phyloP scores from a whole-genome alignment of 2,888 invertebrate species.

The Ypsolopha sequella region DNA sequence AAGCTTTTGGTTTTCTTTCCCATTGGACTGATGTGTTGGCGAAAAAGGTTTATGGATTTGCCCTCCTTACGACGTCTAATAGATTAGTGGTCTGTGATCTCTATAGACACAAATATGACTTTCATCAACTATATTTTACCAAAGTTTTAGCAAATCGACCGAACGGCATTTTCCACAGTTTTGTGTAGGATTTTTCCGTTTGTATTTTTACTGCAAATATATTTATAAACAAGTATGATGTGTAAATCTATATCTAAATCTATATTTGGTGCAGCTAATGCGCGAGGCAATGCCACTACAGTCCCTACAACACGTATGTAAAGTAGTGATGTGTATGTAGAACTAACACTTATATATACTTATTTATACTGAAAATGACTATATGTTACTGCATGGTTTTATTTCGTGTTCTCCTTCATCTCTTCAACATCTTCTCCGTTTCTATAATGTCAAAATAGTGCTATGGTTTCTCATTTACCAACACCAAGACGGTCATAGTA shows the following conservation, averaged over 20 bases:
- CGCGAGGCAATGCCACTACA: constrained; percentile 39
- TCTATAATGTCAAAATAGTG: no score
- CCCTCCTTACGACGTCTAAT: no score
- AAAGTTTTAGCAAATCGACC: background rate
- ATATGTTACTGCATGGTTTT: background rate
- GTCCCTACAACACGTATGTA: constrained; percentile 48
- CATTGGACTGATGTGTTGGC: no score
- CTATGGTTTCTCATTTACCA: no score
- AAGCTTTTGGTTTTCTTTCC: no score
- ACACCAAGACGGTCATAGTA: no score
- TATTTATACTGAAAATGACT: background rate
- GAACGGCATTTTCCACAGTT: background rate
- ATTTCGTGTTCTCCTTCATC: background rate
- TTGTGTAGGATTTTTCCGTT: background rate
- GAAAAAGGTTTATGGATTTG: no score
- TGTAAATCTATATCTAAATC: no score
- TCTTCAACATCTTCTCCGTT: background rate
- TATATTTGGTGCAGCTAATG: constrained; percentile 43
- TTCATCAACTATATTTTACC: background rate
- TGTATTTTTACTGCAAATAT: background rate
- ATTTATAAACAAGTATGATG: background rate
- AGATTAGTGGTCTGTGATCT: no score
- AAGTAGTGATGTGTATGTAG: background rate
- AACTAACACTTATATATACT: background rate
- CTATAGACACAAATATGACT: background rate